Evolutionary conservation across 2,797 vertebrate genomes (phyloP).

Genomic region (Enteromius anoplus): DNA sequence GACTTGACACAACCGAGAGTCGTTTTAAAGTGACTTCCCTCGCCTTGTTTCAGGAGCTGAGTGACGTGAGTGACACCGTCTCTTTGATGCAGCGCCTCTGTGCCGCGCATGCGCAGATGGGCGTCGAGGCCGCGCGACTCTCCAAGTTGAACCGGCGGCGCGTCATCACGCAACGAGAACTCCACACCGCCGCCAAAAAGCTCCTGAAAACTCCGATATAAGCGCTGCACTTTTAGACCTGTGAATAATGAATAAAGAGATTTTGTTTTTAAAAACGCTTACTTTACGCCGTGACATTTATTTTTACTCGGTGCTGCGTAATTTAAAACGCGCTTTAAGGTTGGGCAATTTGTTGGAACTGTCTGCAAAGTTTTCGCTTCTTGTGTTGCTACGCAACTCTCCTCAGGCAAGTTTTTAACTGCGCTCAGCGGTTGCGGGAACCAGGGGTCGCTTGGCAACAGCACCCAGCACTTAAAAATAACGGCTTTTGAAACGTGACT

Average conservation of each 20-base stretch:
- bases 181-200: slow-evolving; percentile 38
- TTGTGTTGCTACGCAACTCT: slow-evolving; percentile 16
- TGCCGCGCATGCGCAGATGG: slow-evolving; percentile 30
- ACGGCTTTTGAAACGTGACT: background rate
- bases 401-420: background rate
- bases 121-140: slow-evolving; percentile 57
- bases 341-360: background rate
- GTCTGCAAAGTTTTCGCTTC: background rate
- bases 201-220: background rate
- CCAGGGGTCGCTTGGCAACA: slow-evolving; percentile 8
- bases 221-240: background rate
- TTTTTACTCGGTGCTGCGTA: background rate
- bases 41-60: slow-evolving; percentile 19
- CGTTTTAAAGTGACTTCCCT: background rate
- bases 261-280: background rate
- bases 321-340: background rate
- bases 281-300: background rate
- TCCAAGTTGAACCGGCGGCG: slow-evolving; percentile 52
- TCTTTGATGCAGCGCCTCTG: slow-evolving; percentile 6
- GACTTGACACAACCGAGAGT: too few relatives aligned
- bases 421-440: background rate
- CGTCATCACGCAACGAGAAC: slow-evolving; percentile 56
- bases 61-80: background rate
- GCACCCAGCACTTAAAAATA: background rate
- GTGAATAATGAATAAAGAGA: slow-evolving; percentile 11